Percentiles rank a stretch among this genome's conserved stretches.
phyloP scores from a whole-genome alignment of 1,140 invertebrate species.

The Lamellibrachia luymesi region DNA sequence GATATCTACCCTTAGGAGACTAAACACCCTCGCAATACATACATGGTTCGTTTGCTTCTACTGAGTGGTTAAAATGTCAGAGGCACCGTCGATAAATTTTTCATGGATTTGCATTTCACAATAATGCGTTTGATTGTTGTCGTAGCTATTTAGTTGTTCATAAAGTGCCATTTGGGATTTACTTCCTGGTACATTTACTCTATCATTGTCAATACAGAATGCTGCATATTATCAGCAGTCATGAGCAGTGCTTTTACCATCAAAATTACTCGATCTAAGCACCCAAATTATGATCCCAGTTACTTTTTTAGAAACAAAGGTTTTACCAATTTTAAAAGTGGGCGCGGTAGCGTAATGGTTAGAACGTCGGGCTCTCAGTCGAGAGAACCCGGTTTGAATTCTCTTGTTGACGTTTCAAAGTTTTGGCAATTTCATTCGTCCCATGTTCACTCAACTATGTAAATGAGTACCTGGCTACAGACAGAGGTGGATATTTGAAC shows the following conservation, averaged over 20 bases:
- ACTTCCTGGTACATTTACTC: neutral
- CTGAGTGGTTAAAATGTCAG: neutral
- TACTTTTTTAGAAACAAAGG: neutral
- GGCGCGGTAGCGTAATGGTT: too few species aligned
- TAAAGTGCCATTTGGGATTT: neutral
- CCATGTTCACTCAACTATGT: too few species aligned
- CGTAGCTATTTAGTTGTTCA: neutral
- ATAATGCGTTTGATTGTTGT: neutral
- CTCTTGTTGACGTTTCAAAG: too few species aligned
- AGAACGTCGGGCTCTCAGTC: too few species aligned
- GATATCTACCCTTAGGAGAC: neutral
- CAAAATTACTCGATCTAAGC: neutral
- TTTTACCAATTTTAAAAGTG: neutral
- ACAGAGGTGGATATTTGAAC: too few species aligned
- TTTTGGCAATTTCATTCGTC: too few species aligned
- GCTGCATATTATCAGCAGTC: neutral
- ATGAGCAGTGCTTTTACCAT: neutral
- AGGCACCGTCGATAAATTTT: neutral
- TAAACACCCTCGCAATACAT: neutral
- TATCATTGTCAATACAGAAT: neutral
- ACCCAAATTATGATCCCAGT: neutral
- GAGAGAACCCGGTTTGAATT: too few species aligned
- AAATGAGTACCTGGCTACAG: too few species aligned
- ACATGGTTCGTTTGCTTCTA: neutral
- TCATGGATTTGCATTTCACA: neutral